Evolutionary conservation across 2,888 invertebrate genomes (phyloP), one percentile per base, ranked within the genome.

Genomic region (Diarsia dahlii): DNA sequence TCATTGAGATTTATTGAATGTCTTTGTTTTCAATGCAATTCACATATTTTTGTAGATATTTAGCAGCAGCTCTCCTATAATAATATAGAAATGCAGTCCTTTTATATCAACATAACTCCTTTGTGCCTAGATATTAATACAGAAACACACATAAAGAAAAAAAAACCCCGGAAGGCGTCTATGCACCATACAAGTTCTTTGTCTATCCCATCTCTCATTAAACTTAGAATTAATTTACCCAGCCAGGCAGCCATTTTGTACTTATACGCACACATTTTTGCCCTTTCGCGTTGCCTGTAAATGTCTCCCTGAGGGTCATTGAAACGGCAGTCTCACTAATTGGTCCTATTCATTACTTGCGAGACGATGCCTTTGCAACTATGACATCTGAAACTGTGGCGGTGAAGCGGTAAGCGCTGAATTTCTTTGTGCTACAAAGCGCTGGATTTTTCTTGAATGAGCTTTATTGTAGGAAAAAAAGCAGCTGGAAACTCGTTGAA

Each of bases 311-410:
- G 65, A 84, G 87, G 78, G 87, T 83, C 84, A 82, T 85, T 88
- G 87, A 86, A 87, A 82, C 83, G 84, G 77, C 85, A 87, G 87
- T 76, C 84, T 74, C 84, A 80, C 90, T 91, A 91, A 91, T 91
- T 91, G 90, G 89, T 80, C 80, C 88, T 89, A 90, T 91, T 91
- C 90, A 90, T 90, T 87, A 87, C 86, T 80, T 60, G 78, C 60
- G 81, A 82, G 84, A 79, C 77, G 86, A 83, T 81, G 82, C 80
- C 76, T 84, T 87, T 81, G 80, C 80, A 74, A 78, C 78, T 82
- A 78, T 82, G 82, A 74, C 78, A 81, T 79, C 77, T 72, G 72
- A 58, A 64, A 23, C 58, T 46, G 60, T 70, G 48, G n/a, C 56
- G 10, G 8, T 64, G 34, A 76, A 82, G 84, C 79, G 45, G 50